phyloP scores from a whole-genome alignment of 2,797 vertebrate genomes.

The Sparidentex hasta region DNA sequence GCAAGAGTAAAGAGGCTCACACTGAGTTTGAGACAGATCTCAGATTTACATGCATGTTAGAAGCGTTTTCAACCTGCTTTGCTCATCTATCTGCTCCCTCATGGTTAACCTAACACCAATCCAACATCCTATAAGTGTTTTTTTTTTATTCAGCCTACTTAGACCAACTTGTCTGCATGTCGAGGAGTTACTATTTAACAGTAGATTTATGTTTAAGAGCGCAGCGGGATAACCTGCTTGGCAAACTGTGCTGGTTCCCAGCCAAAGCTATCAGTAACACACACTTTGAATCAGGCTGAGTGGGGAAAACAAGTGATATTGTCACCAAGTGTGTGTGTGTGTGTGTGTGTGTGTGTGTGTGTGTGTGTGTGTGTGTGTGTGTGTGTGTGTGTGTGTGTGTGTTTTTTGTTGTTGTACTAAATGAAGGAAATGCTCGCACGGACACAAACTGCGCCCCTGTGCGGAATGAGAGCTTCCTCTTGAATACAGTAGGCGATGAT shows the following conservation, averaged over 20 bases:
- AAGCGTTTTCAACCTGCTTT: constrained; percentile 38
- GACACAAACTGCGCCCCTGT: constrained; percentile 60
- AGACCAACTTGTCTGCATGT: constrained; percentile 60
- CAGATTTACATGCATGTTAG: constrained; percentile 48
- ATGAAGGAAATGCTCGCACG: constrained; percentile 78
- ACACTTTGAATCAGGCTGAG: constrained; percentile 65
- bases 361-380: no score
- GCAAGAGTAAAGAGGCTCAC: constrained; percentile 30
- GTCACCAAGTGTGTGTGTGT: constrained; percentile 55
- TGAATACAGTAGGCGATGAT: constrained; percentile 80
- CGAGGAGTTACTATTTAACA: constrained; percentile 72
- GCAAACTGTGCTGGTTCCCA: constrained; percentile 74
- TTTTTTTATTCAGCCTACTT: constrained; percentile 59
- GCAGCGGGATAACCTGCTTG: constrained; percentile 79
- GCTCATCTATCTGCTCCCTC: constrained; percentile 23
- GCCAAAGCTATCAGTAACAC: constrained; percentile 74
- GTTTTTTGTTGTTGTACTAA: constrained; percentile 47
- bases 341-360: no score
- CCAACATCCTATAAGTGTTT: constrained; percentile 53
- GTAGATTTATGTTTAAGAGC: constrained; percentile 81
- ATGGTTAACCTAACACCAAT: constrained; percentile 38
- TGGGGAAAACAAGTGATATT: constrained; percentile 56
- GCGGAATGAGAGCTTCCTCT: constrained; percentile 73
- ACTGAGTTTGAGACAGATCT: constrained; percentile 44
- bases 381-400: no score